These are phyloP conservation scores for Drosophila recens DNA, from an alignment of 2,888 invertebrate genomes.

Conservation along the genomic window DNA sequence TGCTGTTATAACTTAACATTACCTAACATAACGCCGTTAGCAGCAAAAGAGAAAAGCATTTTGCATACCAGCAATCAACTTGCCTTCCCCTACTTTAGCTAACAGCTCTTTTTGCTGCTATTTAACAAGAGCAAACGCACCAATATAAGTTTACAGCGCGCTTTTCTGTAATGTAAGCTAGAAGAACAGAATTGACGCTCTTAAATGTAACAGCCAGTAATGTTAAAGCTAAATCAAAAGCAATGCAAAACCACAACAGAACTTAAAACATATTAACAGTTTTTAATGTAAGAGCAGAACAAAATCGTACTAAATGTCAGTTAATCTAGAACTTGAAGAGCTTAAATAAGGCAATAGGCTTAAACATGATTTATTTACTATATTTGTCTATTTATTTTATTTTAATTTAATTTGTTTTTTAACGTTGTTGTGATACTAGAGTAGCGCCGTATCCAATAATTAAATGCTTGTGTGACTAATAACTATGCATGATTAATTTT, in stretches of 20 bases:
- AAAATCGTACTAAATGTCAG: neutral
- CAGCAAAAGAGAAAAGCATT: slow-evolving; percentile 40
- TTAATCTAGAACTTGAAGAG: neutral
- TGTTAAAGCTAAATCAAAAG: neutral
- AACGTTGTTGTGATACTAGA: too few species aligned
- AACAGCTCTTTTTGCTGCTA: slow-evolving; percentile 7
- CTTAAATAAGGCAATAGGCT: neutral
- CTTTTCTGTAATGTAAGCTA: slow-evolving; percentile 25
- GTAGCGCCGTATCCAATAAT: neutral
- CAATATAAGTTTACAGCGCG: slow-evolving; percentile 5
- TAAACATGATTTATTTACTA: neutral
- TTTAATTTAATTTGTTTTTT: too few species aligned
- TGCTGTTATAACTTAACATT: too few species aligned
- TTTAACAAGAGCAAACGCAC: neutral
- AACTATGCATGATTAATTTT: neutral
- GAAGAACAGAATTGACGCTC: too few species aligned
- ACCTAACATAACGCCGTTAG: neutral
- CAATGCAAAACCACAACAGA: neutral
- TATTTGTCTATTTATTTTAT: too few species aligned
- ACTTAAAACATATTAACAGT: too few species aligned
- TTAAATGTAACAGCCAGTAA: too few species aligned
- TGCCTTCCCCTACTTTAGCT: slow-evolving; percentile 24
- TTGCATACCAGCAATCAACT: neutral
- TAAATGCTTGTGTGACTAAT: neutral
- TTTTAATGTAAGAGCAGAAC: too few species aligned